These are phyloP conservation scores for Ecliptopera silaceata DNA, from an alignment of 2,888 invertebrate genomes.

Conservation along the genomic window DNA sequence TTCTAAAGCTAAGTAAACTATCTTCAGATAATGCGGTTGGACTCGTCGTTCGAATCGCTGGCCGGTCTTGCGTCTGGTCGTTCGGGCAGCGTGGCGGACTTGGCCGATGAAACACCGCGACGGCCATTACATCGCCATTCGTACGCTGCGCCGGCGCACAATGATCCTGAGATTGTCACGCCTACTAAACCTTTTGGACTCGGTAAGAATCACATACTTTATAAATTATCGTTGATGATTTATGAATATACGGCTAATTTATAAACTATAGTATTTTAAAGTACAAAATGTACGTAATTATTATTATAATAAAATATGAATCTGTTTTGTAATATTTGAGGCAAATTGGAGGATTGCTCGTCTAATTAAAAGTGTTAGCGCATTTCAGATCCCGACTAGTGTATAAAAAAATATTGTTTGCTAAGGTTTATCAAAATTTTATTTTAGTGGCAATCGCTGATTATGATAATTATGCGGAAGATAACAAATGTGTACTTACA, in stretches of 20 bases:
- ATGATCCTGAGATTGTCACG: conserved; percentile 80
- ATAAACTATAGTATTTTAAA: too few species aligned
- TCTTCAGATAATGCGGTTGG: conserved; percentile 89
- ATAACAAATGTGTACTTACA: too few species aligned
- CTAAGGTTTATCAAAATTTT: too few species aligned
- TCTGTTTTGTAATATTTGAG: too few species aligned
- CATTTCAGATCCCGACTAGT: too few species aligned
- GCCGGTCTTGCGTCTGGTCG: conserved; percentile 86
- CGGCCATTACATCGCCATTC: conserved; percentile 75
- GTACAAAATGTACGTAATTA: too few species aligned
- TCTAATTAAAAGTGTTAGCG: too few species aligned
- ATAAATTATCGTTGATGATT: neutral
- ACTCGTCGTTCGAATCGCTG: conserved; percentile 90
- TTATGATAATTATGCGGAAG: too few species aligned
- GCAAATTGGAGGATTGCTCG: too few species aligned
- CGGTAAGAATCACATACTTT: conserved; percentile 84
- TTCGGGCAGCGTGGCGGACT: conserved; percentile 92
- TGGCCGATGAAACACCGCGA: conserved; percentile 85
- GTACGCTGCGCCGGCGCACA: conserved; percentile 79
- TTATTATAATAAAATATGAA: too few species aligned
- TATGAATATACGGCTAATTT: neutral
- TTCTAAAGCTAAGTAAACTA: neutral
- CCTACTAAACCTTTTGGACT: conserved; percentile 92
- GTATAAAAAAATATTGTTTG: too few species aligned
- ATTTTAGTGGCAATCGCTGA: too few species aligned